Evolutionary conservation across 2,113 vertebrate species (phyloP).

Genomic region (Clarias magur): DNA sequence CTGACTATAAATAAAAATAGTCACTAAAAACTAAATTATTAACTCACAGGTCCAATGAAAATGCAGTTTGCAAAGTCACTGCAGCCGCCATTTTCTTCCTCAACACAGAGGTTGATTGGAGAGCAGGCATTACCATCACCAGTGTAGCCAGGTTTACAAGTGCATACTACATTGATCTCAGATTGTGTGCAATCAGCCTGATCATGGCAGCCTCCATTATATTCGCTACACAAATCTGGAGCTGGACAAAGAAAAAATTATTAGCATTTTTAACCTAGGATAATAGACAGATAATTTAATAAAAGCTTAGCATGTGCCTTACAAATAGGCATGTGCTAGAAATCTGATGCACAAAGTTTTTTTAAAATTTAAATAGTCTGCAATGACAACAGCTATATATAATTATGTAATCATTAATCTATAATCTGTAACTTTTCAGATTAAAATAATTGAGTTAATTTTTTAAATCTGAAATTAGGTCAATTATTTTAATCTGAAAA

Average conservation of each 20-base stretch:
- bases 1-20: background rate
- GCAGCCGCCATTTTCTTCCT: conserved; percentile 81
- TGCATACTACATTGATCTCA: conserved; percentile 72
- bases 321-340: background rate
- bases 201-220: conserved; percentile 79
- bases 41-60: conserved; percentile 83
- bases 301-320: background rate
- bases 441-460: background rate
- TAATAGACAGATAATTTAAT: background rate
- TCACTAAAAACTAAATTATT: background rate
- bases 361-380: background rate
- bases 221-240: conserved; percentile 75
- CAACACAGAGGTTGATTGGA: conserved; percentile 77
- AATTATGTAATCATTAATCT: background rate
- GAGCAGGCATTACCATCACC: conserved; percentile 81
- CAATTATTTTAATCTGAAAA: background rate
- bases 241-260: conserved; percentile 62
- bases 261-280: background rate
- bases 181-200: conserved; percentile 79
- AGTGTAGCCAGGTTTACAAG: conserved; percentile 74
- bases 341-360: background rate
- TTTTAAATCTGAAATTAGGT: background rate
- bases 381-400: background rate
- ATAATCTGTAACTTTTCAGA: background rate
- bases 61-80: conserved; percentile 84